A percentile compares a stretch with the other conserved stretches of the same genome.
Conservation (phyloP, 2,797 vertebrate species). For the Sebastes aleutianus region DNA sequence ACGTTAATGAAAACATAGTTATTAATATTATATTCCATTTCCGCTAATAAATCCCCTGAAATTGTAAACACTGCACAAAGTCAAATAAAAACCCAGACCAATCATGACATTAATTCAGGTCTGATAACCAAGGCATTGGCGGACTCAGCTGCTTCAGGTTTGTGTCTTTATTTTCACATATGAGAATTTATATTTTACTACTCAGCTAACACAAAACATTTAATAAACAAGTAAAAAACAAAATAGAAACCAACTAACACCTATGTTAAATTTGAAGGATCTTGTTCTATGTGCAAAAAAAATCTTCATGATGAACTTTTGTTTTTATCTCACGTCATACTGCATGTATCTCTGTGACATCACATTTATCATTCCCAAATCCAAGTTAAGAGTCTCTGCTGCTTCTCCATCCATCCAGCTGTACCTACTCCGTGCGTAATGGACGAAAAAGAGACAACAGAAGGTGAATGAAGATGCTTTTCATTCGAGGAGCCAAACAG, state of each 20-base stretch:
- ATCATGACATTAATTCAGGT: background rate
- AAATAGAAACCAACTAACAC: background rate
- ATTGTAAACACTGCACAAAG: background rate
- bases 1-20: too few species aligned
- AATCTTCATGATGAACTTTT: background rate
- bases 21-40: too few species aligned
- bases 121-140: background rate
- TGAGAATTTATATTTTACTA: background rate
- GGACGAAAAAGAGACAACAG: background rate
- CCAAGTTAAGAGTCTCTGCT: background rate
- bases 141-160: background rate
- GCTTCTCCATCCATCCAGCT: background rate
- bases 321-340: background rate
- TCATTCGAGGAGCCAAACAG: background rate
- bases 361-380: background rate
- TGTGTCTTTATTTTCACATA: conserved; percentile 38
- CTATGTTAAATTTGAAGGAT: background rate
- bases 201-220: background rate
- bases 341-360: background rate
- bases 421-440: background rate
- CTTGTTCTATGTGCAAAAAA: background rate
- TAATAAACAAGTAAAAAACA: background rate
- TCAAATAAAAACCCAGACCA: background rate
- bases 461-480: background rate
- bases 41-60: too few species aligned